Evolutionary conservation across 2,113 vertebrate species (phyloP).

Genomic region (Cepphus grylle): DNA sequence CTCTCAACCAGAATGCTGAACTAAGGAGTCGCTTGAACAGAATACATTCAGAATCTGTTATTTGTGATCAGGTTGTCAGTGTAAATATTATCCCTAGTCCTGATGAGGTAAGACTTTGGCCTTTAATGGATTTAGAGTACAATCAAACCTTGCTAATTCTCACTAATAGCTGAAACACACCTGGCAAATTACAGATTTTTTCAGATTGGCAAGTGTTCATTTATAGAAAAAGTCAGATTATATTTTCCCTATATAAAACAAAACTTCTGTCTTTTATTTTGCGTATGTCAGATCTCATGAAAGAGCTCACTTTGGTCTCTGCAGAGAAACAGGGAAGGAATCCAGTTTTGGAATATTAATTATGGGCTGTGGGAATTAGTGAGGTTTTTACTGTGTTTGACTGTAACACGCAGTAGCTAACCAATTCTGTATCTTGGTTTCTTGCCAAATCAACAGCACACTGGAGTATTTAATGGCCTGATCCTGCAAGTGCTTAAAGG

Average conservation of each 20-base stretch:
- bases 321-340: neutral
- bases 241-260: neutral
- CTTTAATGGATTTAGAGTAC: constrained; percentile 54
- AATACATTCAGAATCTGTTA: constrained; percentile 96
- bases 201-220: neutral
- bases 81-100: constrained; percentile 98
- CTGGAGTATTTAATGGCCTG: neutral
- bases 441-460: neutral
- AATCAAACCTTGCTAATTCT: constrained; percentile 53
- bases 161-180: neutral
- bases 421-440: neutral
- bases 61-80: constrained; percentile 96
- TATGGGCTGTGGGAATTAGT: constrained; percentile 35
- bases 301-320: neutral
- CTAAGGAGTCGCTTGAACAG: constrained; percentile 94
- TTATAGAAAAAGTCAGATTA: neutral
- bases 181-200: neutral
- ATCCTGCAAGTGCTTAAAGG: neutral
- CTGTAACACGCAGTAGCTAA: neutral
- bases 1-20: constrained; percentile 95
- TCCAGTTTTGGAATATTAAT: neutral
- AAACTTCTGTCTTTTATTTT: neutral
- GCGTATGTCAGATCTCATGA: neutral
- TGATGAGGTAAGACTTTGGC: constrained; percentile 87
- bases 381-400: constrained; percentile 36